Percentiles rank a stretch among this genome's conserved stretches.
phyloP scores from a whole-genome alignment of 2,888 invertebrate species.

The Dermolepida albohirtum region DNA sequence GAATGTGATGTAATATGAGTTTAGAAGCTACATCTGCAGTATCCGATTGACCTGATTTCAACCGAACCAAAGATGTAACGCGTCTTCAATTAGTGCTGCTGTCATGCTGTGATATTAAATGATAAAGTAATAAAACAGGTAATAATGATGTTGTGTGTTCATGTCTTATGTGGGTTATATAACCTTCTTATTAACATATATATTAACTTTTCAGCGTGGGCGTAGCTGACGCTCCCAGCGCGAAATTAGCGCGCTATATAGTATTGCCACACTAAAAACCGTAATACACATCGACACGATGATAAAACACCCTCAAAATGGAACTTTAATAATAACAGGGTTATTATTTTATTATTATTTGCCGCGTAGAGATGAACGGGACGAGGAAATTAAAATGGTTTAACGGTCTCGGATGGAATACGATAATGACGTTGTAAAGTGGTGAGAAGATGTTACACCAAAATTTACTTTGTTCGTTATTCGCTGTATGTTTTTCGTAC shows the following conservation, averaged over 20 bases:
- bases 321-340: conserved; percentile 36
- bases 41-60: conserved; percentile 3
- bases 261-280: conserved; percentile 29
- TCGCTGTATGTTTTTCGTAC: too few species aligned
- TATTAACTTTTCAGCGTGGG: conserved; percentile 57
- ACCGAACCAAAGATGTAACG: neutral
- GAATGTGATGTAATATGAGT: too few species aligned
- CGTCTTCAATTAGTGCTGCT: neutral
- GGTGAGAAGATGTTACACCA: neutral
- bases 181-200: conserved; percentile 61
- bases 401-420: neutral
- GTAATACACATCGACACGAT: conserved; percentile 27
- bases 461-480: too few species aligned
- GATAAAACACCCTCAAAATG: conserved; percentile 31
- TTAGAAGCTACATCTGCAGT: too few species aligned
- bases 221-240: conserved; percentile 50
- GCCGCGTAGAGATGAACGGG: neutral
- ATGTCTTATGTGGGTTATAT: conserved; percentile 54
- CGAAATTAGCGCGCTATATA: conserved; percentile 50
- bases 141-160: conserved; percentile 57
- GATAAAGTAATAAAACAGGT: conserved; percentile 58
- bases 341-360: conserved; percentile 32
- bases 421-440: conserved; percentile 9
- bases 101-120: conserved; percentile 53
- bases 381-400: conserved; percentile 15